A percentile compares a stretch with the other conserved stretches of the same genome.
phyloP scores from a whole-genome alignment of 2,113 vertebrate species.

The Ammodytes marinus region DNA sequence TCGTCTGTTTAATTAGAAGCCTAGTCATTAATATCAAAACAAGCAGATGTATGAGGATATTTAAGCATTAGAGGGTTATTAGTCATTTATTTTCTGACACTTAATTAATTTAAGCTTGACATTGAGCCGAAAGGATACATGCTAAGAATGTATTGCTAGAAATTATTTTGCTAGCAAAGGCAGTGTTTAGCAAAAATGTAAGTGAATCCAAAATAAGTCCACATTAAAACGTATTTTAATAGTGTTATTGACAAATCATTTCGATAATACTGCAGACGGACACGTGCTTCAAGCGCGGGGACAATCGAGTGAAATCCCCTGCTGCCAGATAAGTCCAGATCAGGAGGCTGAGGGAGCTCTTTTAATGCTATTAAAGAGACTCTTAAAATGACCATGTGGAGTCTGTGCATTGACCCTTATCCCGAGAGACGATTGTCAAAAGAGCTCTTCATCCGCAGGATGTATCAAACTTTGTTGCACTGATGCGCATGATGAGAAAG shows the following conservation, averaged over 20 bases:
- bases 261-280: constrained; percentile 47
- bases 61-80: neutral
- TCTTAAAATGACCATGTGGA: constrained; percentile 72
- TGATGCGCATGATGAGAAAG: constrained; percentile 38
- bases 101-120: neutral
- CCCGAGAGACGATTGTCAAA: constrained; percentile 59
- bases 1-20: neutral
- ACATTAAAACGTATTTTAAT: constrained; percentile 6
- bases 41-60: neutral
- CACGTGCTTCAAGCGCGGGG: constrained; percentile 46
- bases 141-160: neutral
- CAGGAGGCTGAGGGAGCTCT: constrained; percentile 74
- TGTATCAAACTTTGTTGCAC: constrained; percentile 38
- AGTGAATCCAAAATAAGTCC: constrained; percentile 1
- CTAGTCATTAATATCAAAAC: neutral
- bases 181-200: neutral
- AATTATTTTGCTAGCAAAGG: neutral
- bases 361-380: constrained; percentile 78
- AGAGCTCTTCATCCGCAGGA: constrained; percentile 43
- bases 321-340: constrained; percentile 78
- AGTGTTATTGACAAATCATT: constrained; percentile 22
- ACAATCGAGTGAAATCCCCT: constrained; percentile 72
- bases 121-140: neutral
- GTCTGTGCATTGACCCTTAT: constrained; percentile 70
- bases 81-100: constrained; percentile 23